phyloP scores from a whole-genome alignment of 1,140 invertebrate genomes.

The Brachionus rotundiformis region DNA sequence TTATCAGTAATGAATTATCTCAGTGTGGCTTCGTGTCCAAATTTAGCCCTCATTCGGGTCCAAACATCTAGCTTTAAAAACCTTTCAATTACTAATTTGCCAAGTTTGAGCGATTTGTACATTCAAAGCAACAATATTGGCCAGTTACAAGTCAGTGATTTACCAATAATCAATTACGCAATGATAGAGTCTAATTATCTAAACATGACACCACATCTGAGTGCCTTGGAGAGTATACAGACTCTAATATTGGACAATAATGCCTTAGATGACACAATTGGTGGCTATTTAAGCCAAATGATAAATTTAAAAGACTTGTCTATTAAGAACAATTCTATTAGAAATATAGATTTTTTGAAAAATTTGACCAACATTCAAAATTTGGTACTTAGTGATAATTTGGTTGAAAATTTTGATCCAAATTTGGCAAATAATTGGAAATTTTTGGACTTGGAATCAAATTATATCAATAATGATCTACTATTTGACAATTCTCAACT shows the following conservation, averaged over 20 bases:
- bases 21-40: not conserved
- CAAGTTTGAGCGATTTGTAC: constrained; percentile 1
- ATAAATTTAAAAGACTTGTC: constrained; percentile 4
- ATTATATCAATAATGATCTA: not conserved
- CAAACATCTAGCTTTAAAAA: not conserved
- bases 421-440: not conserved
- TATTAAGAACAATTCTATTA: not conserved
- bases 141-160: not conserved
- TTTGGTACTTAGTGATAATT: not conserved
- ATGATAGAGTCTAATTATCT: not conserved
- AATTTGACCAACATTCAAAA: not conserved
- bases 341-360: not conserved
- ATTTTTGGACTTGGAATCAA: constrained; percentile 9
- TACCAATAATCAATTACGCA: not conserved
- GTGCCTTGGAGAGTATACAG: not conserved
- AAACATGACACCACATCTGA: not conserved
- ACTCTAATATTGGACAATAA: constrained; percentile 14
- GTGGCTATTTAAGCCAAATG: not conserved
- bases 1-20: not conserved
- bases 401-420: not conserved
- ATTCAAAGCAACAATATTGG: not conserved
- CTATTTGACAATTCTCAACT: not conserved
- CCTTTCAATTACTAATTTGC: not conserved
- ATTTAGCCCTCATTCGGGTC: not conserved
- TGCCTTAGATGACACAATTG: not conserved